phyloP scores from a whole-genome alignment of 2,113 vertebrate species.

The Corydoras maculifer region DNA sequence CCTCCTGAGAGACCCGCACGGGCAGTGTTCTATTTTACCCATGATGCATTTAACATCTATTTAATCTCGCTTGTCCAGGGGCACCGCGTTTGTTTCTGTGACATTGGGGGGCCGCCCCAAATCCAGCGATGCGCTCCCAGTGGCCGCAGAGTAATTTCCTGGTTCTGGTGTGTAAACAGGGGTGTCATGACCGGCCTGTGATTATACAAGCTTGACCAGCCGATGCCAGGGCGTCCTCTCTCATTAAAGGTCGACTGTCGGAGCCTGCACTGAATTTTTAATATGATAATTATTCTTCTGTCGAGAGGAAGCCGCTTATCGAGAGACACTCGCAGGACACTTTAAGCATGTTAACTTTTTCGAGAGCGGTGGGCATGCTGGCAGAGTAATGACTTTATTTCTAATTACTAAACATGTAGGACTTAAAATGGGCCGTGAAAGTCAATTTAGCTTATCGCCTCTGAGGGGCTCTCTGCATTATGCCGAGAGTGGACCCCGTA shows the following conservation, averaged over 20 bases:
- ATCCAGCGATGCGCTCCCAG: conserved; percentile 28
- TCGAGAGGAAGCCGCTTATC: conserved; percentile 40
- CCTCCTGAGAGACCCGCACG: neutral
- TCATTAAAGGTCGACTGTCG: conserved; percentile 33
- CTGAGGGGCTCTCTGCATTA: conserved; percentile 12
- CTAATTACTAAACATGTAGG: conserved; percentile 41
- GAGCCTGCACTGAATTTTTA: conserved; percentile 37
- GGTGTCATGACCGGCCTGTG: conserved; percentile 41
- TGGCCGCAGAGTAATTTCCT: conserved; percentile 48
- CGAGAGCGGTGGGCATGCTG: conserved; percentile 10
- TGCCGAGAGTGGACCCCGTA: neutral
- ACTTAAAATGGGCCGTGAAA: conserved; percentile 43
- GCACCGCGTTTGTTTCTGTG: conserved; percentile 23
- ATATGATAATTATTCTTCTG: conserved; percentile 43
- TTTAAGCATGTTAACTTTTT: conserved; percentile 11
- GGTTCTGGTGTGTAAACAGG: conserved; percentile 42
- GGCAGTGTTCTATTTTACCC: conserved; percentile 4
- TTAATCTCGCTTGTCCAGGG: conserved; percentile 24
- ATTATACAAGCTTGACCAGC: conserved; percentile 37
- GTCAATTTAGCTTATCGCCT: conserved; percentile 44
- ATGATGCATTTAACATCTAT: conserved; percentile 18
- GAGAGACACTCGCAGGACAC: conserved; percentile 35
- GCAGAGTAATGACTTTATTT: conserved; percentile 32
- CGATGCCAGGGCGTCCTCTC: conserved; percentile 6
- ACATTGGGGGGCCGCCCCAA: conserved; percentile 39